These are phyloP conservation scores for Axis porcinus DNA, from an alignment of 2,113 vertebrate genomes.

Conservation along the genomic window DNA sequence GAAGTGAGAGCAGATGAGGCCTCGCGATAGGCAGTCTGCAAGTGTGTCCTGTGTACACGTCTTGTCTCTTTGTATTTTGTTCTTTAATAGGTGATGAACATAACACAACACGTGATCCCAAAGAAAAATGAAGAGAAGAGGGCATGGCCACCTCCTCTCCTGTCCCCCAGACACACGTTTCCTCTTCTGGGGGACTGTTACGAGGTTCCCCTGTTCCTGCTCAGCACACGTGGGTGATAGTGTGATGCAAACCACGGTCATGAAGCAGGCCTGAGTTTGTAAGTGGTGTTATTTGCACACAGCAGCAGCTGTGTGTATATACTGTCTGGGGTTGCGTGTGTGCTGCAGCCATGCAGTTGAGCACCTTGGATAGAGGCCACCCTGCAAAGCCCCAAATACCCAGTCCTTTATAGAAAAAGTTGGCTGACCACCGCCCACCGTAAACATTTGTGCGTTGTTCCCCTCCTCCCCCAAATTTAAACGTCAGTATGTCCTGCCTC, in stretches of 20 bases:
- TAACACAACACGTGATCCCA: neutral
- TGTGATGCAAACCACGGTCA: neutral
- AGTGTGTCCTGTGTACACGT: accelerated
- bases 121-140: neutral
- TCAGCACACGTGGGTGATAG: neutral
- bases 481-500: neutral
- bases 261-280: neutral
- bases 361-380: neutral
- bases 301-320: neutral
- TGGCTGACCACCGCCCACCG: neutral
- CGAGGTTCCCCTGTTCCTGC: neutral
- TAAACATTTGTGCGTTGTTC: neutral
- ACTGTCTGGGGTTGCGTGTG: neutral
- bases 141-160: neutral
- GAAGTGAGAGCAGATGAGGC: neutral
- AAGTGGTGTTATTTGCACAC: neutral
- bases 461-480: neutral
- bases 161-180: neutral
- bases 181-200: neutral
- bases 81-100: neutral
- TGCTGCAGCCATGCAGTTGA: neutral
- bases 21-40: neutral
- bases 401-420: neutral
- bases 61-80: neutral
- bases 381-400: too few species aligned